A percentile compares a stretch with the other conserved stretches of the same genome.
Conservation (phyloP, 2,797 vertebrate genomes). For the Australoheros facetus region DNA sequence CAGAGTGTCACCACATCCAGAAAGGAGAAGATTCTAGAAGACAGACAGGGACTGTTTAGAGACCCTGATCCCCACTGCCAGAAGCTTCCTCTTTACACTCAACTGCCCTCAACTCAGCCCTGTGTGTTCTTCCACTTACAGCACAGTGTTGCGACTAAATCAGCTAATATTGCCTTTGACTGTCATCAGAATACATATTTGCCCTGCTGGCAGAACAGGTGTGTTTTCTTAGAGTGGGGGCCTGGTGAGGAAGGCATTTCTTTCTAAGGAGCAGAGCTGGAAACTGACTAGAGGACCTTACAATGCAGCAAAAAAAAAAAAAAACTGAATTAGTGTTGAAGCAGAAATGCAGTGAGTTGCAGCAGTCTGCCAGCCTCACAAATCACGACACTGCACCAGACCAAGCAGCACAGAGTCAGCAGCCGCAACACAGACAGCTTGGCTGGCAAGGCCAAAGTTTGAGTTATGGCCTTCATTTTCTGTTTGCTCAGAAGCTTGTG, state of each 20-base stretch:
- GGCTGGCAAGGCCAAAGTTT: conserved; percentile 52
- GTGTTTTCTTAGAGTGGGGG: conserved; percentile 33
- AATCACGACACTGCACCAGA: conserved; percentile 54
- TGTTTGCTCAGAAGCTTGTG: conserved; percentile 56
- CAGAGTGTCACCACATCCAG: conserved; percentile 98
- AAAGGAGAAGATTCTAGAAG: conserved; percentile 96
- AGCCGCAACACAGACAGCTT: conserved; percentile 37
- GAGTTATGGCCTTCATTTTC: conserved; percentile 72
- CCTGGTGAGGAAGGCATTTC: not conserved
- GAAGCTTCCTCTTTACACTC: conserved; percentile 51
- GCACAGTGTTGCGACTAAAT: conserved; percentile 31
- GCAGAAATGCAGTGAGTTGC: conserved; percentile 10
- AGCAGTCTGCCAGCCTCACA: conserved; percentile 50
- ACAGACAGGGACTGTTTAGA: conserved; percentile 68
- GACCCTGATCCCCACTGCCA: conserved; percentile 52
- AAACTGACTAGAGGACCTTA: conserved; percentile 12
- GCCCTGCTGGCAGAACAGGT: conserved; percentile 6
- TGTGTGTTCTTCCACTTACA: conserved; percentile 23
- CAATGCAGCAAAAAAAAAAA: conserved; percentile 39
- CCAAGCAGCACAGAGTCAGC: conserved; percentile 48
- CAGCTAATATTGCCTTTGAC: conserved; percentile 45
- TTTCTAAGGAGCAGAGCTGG: conserved; percentile 9
- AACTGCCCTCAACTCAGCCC: conserved; percentile 30
- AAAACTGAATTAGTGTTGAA: not conserved
- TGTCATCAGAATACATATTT: conserved; percentile 22